Conservation (phyloP, 2,797 vertebrate species). For the Tenualosa thibaudeaui region DNA sequence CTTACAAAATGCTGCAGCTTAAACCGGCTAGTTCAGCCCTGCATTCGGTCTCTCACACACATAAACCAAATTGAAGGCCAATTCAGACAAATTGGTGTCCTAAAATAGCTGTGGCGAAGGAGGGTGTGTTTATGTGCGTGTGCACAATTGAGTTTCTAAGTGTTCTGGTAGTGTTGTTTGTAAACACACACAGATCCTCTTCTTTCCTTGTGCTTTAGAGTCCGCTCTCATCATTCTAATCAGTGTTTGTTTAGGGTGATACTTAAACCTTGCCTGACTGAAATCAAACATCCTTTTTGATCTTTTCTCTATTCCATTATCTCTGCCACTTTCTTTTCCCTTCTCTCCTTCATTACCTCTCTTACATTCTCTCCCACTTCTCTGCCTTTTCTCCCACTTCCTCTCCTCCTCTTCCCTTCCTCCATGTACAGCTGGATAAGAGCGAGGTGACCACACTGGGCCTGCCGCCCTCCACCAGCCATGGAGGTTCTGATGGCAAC, state of each 20-base stretch:
- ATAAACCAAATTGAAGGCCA: constrained; percentile 12
- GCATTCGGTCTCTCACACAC: constrained; percentile 31
- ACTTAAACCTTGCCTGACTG: not conserved
- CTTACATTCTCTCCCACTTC: not conserved
- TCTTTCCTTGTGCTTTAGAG: not conserved
- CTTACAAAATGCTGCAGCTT: not conserved
- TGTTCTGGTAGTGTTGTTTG: not conserved
- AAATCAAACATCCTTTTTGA: not conserved
- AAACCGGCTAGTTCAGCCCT: constrained; percentile 43
- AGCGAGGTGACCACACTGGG: constrained; percentile 83
- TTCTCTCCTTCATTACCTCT: not conserved
- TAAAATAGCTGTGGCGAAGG: not conserved
- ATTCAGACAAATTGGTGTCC: not conserved
- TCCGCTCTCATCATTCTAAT: not conserved
- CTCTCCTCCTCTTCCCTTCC: not conserved
- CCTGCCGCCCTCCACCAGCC: constrained; percentile 80
- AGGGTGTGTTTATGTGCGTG: not conserved
- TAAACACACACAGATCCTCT: not conserved
- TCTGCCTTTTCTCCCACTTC: not conserved
- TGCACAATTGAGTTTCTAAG: not conserved
- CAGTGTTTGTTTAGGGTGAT: not conserved
- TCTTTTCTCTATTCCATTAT: not conserved
- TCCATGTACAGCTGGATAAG: constrained; percentile 84
- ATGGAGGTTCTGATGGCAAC: constrained; percentile 87
- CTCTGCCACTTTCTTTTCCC: not conserved